Evolutionary conservation across 2,113 vertebrate species (phyloP).

Genomic region (Chaetodon trifascialis): DNA sequence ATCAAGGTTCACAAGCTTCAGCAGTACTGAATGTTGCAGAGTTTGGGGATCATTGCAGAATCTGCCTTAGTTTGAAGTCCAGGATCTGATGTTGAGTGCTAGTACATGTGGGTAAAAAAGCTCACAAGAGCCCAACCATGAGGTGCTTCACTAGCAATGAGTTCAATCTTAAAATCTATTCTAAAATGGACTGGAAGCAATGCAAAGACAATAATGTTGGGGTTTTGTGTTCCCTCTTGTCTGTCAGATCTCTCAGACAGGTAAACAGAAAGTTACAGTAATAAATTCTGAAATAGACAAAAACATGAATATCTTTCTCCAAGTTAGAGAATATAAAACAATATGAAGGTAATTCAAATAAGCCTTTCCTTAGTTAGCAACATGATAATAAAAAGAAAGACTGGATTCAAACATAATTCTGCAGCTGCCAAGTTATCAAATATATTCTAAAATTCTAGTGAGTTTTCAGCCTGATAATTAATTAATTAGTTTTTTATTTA

Average conservation of each 20-base stretch:
- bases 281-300: background rate
- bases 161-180: background rate
- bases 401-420: background rate
- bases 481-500: no score
- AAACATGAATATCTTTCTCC: background rate
- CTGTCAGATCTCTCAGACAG: background rate
- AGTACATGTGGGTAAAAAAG: background rate
- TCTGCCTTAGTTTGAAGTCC: background rate
- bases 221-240: background rate
- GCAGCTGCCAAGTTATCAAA: background rate
- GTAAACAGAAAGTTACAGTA: background rate
- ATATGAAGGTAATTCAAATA: background rate
- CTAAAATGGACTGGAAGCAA: background rate
- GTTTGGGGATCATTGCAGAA: background rate
- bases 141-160: background rate
- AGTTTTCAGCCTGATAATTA: background rate
- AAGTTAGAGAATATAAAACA: background rate
- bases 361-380: background rate
- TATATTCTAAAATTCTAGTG: background rate
- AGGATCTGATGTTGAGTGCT: background rate
- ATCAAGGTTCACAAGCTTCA: background rate
- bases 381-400: background rate
- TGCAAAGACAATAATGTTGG: background rate
- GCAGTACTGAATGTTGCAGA: no score
- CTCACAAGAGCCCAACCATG: background rate